Percentiles rank a stretch among this genome's conserved stretches.
Conservation (phyloP, 2,797 vertebrate genomes). For the Carapus acus region DNA sequence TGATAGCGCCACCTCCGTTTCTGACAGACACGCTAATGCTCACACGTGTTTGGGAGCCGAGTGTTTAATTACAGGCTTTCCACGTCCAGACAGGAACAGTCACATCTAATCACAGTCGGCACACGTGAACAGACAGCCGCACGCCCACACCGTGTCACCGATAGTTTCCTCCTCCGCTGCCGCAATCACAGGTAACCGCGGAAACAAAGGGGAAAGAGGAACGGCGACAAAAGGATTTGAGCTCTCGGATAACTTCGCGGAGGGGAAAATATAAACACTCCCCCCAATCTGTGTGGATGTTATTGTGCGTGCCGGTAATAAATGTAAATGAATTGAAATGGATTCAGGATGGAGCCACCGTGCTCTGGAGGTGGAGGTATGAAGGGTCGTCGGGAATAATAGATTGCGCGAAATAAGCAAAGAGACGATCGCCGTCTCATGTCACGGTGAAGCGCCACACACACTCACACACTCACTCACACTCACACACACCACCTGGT, state of each 20-base stretch:
- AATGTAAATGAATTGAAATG: too few relatives aligned
- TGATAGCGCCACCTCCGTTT: slow-evolving; percentile 3
- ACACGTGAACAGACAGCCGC: slow-evolving; percentile 23
- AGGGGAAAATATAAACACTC: too few relatives aligned
- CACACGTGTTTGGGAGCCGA: slow-evolving; percentile 16
- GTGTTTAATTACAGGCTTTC: slow-evolving; percentile 54
- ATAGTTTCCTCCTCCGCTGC: slow-evolving; percentile 22
- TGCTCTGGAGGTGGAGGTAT: too few relatives aligned
- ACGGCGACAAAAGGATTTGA: not conserved
- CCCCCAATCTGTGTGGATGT: too few relatives aligned
- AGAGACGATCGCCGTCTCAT: too few relatives aligned
- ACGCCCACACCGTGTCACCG: slow-evolving; percentile 38
- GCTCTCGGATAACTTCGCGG: not conserved
- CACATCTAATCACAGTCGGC: slow-evolving; percentile 47
- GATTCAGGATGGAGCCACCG: too few relatives aligned
- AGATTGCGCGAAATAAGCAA: too few relatives aligned
- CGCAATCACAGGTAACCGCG: slow-evolving; percentile 33
- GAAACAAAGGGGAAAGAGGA: slow-evolving; percentile 3
- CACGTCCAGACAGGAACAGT: slow-evolving; percentile 33
- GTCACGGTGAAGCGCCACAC: too few relatives aligned
- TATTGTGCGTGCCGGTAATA: too few relatives aligned
- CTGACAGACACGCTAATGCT: slow-evolving; percentile 12
- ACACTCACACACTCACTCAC: too few relatives aligned
- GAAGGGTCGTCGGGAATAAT: too few relatives aligned
- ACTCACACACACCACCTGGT: too few relatives aligned